phyloP scores from a whole-genome alignment of 2,113 vertebrate species.

The Sinocyclocheilus maitianheensis region DNA sequence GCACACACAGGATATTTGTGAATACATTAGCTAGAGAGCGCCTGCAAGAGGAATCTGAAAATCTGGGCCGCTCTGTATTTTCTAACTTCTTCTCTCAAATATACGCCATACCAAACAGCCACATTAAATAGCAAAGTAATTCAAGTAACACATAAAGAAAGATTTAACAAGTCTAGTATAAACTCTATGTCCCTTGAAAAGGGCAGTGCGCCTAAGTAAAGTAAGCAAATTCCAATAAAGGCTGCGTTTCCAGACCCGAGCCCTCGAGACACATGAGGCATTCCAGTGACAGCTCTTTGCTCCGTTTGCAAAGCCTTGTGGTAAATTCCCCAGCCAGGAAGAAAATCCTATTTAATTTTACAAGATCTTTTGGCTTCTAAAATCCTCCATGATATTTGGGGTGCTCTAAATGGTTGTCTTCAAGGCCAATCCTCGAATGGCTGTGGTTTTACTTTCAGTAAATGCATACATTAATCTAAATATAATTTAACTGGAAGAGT shows the following conservation, averaged over 20 bases:
- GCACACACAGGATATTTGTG: conserved; percentile 15
- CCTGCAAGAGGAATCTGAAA: conserved; percentile 18
- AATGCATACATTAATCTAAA: conserved; percentile 27
- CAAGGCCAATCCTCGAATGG: conserved; percentile 32
- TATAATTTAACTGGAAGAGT: conserved; percentile 8
- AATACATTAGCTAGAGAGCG: conserved; percentile 36
- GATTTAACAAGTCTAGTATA: conserved; percentile 66
- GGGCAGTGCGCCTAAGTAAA: conserved; percentile 66
- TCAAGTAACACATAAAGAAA: conserved; percentile 60
- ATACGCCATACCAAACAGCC: conserved; percentile 54
- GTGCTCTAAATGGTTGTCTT: conserved; percentile 54
- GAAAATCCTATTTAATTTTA: conserved; percentile 80
- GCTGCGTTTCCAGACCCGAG: conserved; percentile 66
- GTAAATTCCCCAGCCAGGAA: conserved; percentile 70
- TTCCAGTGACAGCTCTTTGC: conserved; percentile 69
- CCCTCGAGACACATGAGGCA: conserved; percentile 59
- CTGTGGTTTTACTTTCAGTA: conserved; percentile 52
- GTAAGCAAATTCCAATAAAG: conserved; percentile 66
- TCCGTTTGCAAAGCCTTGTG: conserved; percentile 68
- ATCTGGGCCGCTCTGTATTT: conserved; percentile 22
- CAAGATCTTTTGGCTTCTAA: conserved; percentile 71
- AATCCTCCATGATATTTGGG: conserved; percentile 66
- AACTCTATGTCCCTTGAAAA: conserved; percentile 65
- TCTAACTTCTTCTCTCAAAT: conserved; percentile 38
- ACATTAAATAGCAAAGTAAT: conserved; percentile 63